Base-by-base conservation (phyloP, 1,140 invertebrate species). In the Octopus sinensis region DNA sequence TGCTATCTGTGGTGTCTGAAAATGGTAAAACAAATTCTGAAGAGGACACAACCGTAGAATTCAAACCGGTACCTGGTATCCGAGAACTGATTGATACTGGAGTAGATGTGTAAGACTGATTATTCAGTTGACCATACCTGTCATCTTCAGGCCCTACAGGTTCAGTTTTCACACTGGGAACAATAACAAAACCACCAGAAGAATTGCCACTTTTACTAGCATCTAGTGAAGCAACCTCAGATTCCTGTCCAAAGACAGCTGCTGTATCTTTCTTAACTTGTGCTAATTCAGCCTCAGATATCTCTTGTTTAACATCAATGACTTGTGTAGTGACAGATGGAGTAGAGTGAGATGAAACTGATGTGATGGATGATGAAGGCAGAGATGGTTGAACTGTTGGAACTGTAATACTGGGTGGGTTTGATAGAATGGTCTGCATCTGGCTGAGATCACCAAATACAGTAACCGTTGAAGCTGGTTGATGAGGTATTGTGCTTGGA, bases 251-350 rank as follows among this genome's bases (percentile, higher is more conserved):
- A 13, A 73, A 73, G 5, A 73, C 68, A 13, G 68, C 68, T n/a
- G 68, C 68, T 6, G 68, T 73, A 13, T 73, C 68, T 73, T 73
- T 73, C 68, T 13, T 9, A 23, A 73, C 68, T 73, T 73, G 68
- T 13, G 68, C 68, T 23, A 73, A 23, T 73, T 73, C 68, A 13
- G 68, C 68, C 6, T 73, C 68, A 73, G 68, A 12, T 7, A 73
- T 73, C 30, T 73, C 68, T 13, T 73, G 68, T 23, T 73, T 73
- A 23, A 73, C 68, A 73, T 73, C 68, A 73, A 73, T 73, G 68
- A 73, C 68, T 13, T 73, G 68, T 10, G 68, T 73, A 23, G 68
- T 73, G 68, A 73, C 30, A 73, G 68, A 7, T 13, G 68, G 68
- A 13, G 68, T 6, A 17, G 68, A 73, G 4, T 73, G 68, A 5